Conservation (phyloP, 2,113 vertebrate species). For the Marmota flaviventris region DNA sequence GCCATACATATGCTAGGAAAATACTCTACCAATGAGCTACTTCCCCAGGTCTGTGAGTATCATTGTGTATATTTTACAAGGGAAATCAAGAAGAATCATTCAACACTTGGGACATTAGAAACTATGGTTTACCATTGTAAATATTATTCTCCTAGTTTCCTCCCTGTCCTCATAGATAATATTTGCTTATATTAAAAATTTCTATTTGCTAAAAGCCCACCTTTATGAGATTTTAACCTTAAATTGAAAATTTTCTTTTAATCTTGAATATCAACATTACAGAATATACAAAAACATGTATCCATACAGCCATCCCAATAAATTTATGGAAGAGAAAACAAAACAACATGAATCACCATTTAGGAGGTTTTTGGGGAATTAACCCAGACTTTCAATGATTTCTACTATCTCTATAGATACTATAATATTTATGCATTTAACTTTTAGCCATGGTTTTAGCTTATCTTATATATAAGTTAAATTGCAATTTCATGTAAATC, state of each 20-base stretch:
- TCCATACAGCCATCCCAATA: background rate
- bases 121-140: background rate
- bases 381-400: background rate
- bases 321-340: background rate
- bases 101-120: background rate
- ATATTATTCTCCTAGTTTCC: background rate
- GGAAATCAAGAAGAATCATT: background rate
- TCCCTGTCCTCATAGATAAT: background rate
- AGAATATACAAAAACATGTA: background rate
- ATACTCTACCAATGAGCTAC: background rate
- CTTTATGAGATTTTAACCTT: background rate
- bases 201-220: background rate
- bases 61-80: background rate
- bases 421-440: background rate
- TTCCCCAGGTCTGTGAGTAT: background rate
- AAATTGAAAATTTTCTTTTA: background rate
- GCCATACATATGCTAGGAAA: background rate
- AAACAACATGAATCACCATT: background rate
- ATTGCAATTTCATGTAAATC: background rate
- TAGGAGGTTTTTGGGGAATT: background rate
- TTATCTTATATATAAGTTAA: background rate
- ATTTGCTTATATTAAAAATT: background rate
- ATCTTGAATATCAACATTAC: constrained; percentile 20
- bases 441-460: background rate
- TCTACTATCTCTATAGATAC: background rate